A percentile compares a stretch with the other conserved stretches of the same genome.
phyloP scores from a whole-genome alignment of 2,888 invertebrate genomes.

The Formica aserva region DNA sequence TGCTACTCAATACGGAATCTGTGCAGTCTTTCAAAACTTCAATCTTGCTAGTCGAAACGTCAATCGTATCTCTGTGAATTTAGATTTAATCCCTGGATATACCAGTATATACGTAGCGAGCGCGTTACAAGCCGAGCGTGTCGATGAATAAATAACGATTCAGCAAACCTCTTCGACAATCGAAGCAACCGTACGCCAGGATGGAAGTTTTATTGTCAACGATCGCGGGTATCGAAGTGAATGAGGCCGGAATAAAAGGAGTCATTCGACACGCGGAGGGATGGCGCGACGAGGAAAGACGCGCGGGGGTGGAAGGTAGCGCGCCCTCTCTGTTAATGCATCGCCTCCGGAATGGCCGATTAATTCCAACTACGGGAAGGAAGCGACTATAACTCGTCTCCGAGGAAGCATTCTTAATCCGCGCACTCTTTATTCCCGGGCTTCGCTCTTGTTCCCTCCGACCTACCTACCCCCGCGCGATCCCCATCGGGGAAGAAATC shows the following conservation, averaged over 20 bases:
- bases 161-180: slow-evolving; percentile 62
- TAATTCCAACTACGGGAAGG: slow-evolving; percentile 85
- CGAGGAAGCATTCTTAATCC: slow-evolving; percentile 85
- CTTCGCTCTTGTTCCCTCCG: slow-evolving; percentile 65
- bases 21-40: slow-evolving; percentile 11
- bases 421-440: slow-evolving; percentile 83
- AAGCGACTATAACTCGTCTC: slow-evolving; percentile 85
- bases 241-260: slow-evolving; percentile 73
- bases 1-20: neutral
- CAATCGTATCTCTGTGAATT: slow-evolving; percentile 36
- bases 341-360: slow-evolving; percentile 84
- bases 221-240: slow-evolving; percentile 72
- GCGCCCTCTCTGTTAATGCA: slow-evolving; percentile 83
- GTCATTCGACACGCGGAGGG: slow-evolving; percentile 54
- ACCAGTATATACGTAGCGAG: slow-evolving; percentile 17
- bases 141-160: slow-evolving; percentile 64
- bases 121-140: slow-evolving; percentile 56
- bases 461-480: slow-evolving; percentile 22
- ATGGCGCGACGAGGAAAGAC: slow-evolving; percentile 48
- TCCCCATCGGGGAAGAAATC: slow-evolving; percentile 70
- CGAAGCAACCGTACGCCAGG: slow-evolving; percentile 57
- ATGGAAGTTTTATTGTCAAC: slow-evolving; percentile 68
- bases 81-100: slow-evolving; percentile 33
- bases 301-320: slow-evolving; percentile 61
- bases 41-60: slow-evolving; percentile 32